phyloP scores from a whole-genome alignment of 2,797 vertebrate species.

The Pseudochirops cupreus region DNA sequence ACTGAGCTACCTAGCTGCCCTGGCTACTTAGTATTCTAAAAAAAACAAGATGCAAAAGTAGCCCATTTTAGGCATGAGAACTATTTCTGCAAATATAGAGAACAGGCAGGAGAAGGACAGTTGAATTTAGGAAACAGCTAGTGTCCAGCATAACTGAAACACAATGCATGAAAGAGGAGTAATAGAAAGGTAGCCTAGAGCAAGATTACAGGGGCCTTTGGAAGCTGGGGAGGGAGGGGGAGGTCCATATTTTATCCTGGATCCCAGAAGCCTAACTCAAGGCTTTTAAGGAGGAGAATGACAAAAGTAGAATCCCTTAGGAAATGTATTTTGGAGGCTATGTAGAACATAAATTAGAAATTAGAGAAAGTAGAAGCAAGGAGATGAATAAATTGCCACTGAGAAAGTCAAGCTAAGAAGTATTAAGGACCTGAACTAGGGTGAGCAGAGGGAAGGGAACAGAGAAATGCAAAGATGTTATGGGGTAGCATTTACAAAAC shows the following conservation, averaged over 20 bases:
- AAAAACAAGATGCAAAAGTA: too few relatives aligned
- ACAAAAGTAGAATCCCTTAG: neutral
- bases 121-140: too few relatives aligned
- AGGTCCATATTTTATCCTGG: neutral
- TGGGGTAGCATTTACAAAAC: neutral
- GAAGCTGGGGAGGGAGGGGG: neutral
- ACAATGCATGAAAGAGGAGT: too few relatives aligned
- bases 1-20: neutral
- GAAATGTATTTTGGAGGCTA: neutral
- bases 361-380: neutral
- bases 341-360: neutral
- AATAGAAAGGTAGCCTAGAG: too few relatives aligned
- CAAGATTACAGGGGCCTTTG: neutral
- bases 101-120: too few relatives aligned
- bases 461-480: neutral
- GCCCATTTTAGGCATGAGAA: too few relatives aligned
- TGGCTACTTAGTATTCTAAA: too few relatives aligned
- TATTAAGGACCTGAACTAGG: neutral
- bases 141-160: too few relatives aligned
- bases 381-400: neutral
- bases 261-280: neutral
- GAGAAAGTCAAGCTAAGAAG: neutral
- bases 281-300: neutral
- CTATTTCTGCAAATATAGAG: too few relatives aligned
- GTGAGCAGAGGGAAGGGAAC: neutral